Evolutionary conservation across 2,888 invertebrate species (phyloP), one percentile per base, ranked within the genome.

Genomic region (Agonum fuliginosum): DNA sequence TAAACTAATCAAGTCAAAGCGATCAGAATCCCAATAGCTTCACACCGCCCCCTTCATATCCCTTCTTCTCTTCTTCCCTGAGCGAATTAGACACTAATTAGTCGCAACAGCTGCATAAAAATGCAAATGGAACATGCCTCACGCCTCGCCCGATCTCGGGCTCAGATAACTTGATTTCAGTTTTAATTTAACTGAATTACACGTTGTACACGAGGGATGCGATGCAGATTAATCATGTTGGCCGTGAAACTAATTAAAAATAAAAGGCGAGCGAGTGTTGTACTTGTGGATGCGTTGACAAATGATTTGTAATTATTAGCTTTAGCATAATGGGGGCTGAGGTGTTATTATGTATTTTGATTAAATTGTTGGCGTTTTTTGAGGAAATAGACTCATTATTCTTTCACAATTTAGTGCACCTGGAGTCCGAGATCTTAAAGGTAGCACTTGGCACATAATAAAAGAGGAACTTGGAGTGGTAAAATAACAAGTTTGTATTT

Each of bases 161-260:
- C 43, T 17, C 73, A 73, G 73, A 73, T 73, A 73, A 73, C 58
- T 54, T 73, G 58, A 73, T 73, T 73, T 73, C 73, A 73, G 58
- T 73, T 73, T 73, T 73, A 73, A 73, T 58, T 58, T 41, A 73
- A 73, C 73, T 70, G 70, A 70, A 70, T 70, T 70, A 70, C 70
- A 43, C 70, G 67, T 67, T 67, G 24, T 67, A 67, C 37, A 67
- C n/a, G 54, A 54, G 67, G 67, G 67, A 51, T 72, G 51, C 51
- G 37, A 41, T 67, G 67, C 37, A 67, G 22, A 51, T 72, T 72
- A 70, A 48, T 72, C 48, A 51, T 12, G 70, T 46, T 22, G 48
- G 12, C 69, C 46, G 46, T 70, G 70, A 70, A 70, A 70, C 30
- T 70, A 70, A 27, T 70, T 70, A 51, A 72, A 72, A 72, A 72